A percentile compares a stretch with the other conserved stretches of the same genome.
These are phyloP conservation scores for Rana temporaria DNA, from an alignment of 2,113 vertebrate genomes.

Conservation along the genomic window DNA sequence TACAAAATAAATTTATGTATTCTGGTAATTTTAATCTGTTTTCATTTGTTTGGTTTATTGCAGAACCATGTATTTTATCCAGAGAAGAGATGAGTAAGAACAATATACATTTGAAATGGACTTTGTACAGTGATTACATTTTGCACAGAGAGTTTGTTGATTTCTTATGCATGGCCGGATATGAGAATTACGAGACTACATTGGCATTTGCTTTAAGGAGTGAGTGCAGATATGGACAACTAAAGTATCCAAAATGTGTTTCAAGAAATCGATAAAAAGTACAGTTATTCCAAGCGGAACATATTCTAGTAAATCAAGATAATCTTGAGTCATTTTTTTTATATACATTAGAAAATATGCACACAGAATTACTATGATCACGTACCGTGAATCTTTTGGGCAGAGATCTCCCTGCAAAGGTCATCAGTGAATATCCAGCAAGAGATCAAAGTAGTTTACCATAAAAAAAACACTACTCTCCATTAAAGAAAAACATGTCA, in stretches of 20 bases:
- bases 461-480: too few species aligned
- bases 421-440: too few species aligned
- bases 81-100: conserved; percentile 71
- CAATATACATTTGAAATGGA: conserved; percentile 69
- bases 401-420: too few species aligned
- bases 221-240: conserved; percentile 26
- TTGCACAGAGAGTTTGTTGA: conserved; percentile 46
- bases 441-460: too few species aligned
- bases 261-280: background rate
- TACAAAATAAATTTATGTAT: too few species aligned
- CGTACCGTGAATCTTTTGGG: too few species aligned
- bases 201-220: conserved; percentile 9
- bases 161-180: conserved; percentile 41
- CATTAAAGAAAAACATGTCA: too few species aligned
- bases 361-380: background rate
- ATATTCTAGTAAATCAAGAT: too few species aligned
- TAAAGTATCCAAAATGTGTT: conserved; percentile 41
- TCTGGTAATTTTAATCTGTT: too few species aligned
- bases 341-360: background rate
- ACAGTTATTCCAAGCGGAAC: too few species aligned
- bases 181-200: background rate
- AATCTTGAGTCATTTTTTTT: too few species aligned
- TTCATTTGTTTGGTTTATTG: background rate
- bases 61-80: conserved; percentile 76
- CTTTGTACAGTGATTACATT: conserved; percentile 61